Evolutionary conservation across 2,888 invertebrate genomes (phyloP).

Genomic region (Oscheius myriophilus): DNA sequence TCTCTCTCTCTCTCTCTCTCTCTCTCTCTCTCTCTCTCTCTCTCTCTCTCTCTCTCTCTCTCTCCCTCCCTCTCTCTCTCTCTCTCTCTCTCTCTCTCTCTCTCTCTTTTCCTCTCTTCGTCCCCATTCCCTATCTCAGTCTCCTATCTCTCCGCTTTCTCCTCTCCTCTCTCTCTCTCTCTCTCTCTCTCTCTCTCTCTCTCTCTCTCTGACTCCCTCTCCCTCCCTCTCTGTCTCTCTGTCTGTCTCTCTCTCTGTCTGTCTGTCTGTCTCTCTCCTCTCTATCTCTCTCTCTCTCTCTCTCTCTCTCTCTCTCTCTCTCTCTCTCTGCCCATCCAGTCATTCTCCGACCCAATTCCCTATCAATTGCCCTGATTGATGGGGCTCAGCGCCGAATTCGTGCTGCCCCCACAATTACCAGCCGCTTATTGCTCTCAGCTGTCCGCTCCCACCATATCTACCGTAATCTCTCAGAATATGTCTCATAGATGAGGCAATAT

Average conservation of each 20-base stretch:
- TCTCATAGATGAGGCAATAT: no score
- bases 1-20: neutral
- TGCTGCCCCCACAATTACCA: no score
- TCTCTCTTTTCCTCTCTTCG: neutral
- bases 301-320: conserved; percentile 7
- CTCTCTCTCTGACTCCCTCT: neutral
- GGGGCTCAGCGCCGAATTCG: neutral
- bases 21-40: conserved; percentile 4
- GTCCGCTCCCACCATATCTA: no score
- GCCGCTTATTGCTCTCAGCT: no score
- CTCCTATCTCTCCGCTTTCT: neutral
- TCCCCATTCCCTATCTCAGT: no score
- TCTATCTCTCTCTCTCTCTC: neutral
- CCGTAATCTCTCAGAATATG: no score
- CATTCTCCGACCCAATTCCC: neutral
- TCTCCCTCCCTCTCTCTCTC: neutral
- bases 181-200: neutral
- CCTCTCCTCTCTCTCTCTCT: neutral
- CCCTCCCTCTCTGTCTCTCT: neutral
- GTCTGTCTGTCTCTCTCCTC: neutral
- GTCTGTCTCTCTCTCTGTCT: neutral
- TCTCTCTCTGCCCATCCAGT: neutral
- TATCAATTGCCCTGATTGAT: neutral
- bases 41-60: conserved; percentile 1
- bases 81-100: conserved; percentile 5